phyloP scores from a whole-genome alignment of 1,140 invertebrate species.

The Nasonia vitripennis region DNA sequence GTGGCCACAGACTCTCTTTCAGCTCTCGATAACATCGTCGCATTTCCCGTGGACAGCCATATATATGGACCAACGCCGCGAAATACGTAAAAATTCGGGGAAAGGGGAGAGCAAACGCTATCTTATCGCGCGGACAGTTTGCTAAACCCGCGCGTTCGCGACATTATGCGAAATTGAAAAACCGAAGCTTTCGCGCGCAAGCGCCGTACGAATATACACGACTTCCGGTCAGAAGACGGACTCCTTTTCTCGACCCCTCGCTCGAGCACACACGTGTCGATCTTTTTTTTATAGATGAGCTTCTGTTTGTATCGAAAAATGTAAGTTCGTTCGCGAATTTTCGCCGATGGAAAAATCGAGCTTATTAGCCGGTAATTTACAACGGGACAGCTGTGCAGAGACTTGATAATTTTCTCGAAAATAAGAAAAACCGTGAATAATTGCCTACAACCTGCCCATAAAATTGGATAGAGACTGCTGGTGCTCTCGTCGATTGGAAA shows the following conservation, averaged over 20 bases:
- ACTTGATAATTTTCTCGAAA: neutral
- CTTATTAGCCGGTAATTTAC: neutral
- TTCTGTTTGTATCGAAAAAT: neutral
- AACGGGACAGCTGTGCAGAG: no score
- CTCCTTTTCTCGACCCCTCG: conserved; percentile 7
- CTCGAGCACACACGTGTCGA: neutral
- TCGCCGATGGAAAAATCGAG: no score
- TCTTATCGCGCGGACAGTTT: conserved; percentile 72
- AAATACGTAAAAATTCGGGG: conserved; percentile 43
- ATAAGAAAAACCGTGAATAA: neutral
- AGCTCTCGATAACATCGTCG: conserved; percentile 71
- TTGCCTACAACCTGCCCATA: neutral
- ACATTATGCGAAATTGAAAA: conserved; percentile 75
- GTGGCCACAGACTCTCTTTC: no score
- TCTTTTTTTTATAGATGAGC: neutral
- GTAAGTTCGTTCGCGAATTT: no score
- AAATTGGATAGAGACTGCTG: neutral
- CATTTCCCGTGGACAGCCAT: conserved; percentile 75
- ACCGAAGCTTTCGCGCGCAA: conserved; percentile 59
- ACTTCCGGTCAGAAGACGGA: conserved; percentile 63
- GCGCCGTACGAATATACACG: conserved; percentile 51
- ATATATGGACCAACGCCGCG: conserved; percentile 67
- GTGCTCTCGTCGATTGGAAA: neutral
- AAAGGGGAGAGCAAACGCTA: conserved; percentile 53
- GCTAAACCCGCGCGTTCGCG: conserved; percentile 61